Evolutionary conservation across 1,140 invertebrate species (phyloP), one percentile per base, ranked within the genome.

Genomic region (Pollicipes pollicipes): DNA sequence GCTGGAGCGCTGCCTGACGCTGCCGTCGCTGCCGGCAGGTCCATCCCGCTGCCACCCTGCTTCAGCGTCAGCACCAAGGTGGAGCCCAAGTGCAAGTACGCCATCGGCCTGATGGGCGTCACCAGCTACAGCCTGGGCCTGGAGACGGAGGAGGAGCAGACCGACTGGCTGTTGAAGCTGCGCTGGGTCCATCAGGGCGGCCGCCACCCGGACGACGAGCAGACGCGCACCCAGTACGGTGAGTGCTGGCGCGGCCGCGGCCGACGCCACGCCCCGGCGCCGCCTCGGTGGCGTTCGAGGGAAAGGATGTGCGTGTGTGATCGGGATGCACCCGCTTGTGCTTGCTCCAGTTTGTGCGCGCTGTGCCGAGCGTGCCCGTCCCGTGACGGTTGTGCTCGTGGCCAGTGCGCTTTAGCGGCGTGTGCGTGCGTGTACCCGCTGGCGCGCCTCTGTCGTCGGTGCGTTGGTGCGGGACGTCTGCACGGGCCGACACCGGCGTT

Each of bases 111-210:
- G 17, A 92, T 90, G 21, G 88, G 88, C 76, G 90, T 93, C 77
- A 93, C 94, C 77, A 89, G 89, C 77, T 90, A 95, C 77, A 88
- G 88, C 35, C 82, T 96, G 30, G 86, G 90, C 10, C 83, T 91
- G 35, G 91, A 93, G 30, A 86, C 80, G 73, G 90, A 93, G 75
- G 85, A 85, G 69, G 90, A 95, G 68, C 80, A 91, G 76, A 86
- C 90, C 17, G 84, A 84, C 13, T 97, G 93, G 93, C 82, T 96
- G 17, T 83, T 87, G 69, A 83, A 85, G 0, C 83, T 97, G 76
- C 80, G 93, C 6, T 82, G 86, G 45, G 81, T 89, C 66, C 89
- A 90, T 78, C 84, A 85, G 70, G 86, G 87, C n/a, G 86, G 2
- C 16, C 30, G 29, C 6, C 30, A 68, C 66, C 6, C 29, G 6